phyloP scores from a whole-genome alignment of 2,113 vertebrate genomes.

The Aegithalos caudatus region DNA sequence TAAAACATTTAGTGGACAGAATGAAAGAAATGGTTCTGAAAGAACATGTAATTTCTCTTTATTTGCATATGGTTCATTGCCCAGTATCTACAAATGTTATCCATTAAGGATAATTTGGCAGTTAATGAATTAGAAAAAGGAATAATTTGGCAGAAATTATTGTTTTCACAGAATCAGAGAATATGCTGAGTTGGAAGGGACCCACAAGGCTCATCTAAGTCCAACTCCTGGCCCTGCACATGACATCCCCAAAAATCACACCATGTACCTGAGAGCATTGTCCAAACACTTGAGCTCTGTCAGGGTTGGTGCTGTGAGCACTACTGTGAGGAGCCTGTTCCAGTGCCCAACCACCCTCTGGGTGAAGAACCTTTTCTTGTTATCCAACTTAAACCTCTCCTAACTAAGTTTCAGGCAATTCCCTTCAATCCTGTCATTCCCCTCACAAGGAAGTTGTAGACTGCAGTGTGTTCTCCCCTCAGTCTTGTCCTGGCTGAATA shows the following conservation, averaged over 20 bases:
- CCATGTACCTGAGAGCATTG: background rate
- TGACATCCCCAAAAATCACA: background rate
- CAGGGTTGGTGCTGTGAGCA: too few species aligned
- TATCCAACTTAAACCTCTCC: background rate
- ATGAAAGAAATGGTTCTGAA: background rate
- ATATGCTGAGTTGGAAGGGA: background rate
- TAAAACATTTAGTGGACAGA: background rate
- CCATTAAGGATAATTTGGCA: background rate
- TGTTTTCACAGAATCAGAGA: background rate
- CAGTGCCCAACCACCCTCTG: rapidly evolving
- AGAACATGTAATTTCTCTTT: background rate
- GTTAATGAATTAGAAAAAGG: background rate
- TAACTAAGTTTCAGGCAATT: background rate
- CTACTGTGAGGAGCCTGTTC: background rate
- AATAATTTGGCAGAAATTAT: background rate
- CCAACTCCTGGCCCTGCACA: background rate
- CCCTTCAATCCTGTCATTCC: rapidly evolving
- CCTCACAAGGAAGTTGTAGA: background rate
- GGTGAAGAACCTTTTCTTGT: background rate
- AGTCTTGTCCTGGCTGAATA: background rate
- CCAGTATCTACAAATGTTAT: background rate
- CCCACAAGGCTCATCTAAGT: background rate
- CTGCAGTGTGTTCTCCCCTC: background rate
- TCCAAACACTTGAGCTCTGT: too few species aligned
- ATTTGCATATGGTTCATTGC: background rate